Percentiles rank a stretch among this genome's conserved stretches.
Evolutionary conservation across 2,113 vertebrate genomes (phyloP).

Genomic region (Melanostigma gelatinosum): DNA sequence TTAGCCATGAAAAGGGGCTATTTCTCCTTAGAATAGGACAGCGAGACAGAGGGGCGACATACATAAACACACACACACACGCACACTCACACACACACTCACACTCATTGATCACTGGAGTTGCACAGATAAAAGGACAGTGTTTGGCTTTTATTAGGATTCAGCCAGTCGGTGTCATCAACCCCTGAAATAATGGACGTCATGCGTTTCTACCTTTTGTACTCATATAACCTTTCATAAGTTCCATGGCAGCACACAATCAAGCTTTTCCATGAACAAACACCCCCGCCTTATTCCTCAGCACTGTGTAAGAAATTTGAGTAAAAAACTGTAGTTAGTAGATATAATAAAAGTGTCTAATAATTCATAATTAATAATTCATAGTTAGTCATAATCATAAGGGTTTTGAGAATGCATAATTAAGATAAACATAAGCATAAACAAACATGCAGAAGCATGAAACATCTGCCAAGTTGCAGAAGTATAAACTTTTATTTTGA

Average conservation of each 20-base stretch:
- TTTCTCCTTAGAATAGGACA: conserved; percentile 45
- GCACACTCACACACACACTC: conserved; percentile 10
- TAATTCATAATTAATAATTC: no score
- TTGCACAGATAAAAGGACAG: conserved; percentile 35
- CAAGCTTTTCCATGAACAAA: background rate
- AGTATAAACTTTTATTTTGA: no score
- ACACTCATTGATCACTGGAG: conserved; percentile 37
- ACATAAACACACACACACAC: conserved; percentile 13
- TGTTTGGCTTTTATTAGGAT: conserved; percentile 42
- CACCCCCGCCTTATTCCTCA: background rate
- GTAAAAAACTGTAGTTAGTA: no score
- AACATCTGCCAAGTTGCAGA: no score
- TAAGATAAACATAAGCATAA: no score
- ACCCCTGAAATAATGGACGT: conserved; percentile 1
- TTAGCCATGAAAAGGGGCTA: conserved; percentile 48
- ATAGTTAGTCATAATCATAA: no score
- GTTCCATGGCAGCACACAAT: background rate
- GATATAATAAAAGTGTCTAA: no score
- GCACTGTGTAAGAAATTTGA: no score
- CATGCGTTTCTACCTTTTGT: conserved; percentile 20
- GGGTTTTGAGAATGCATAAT: no score
- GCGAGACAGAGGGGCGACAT: conserved; percentile 13
- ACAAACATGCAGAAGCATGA: no score
- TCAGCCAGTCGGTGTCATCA: conserved; percentile 12
- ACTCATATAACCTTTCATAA: conserved; percentile 7